Conservation (phyloP, 2,888 invertebrate genomes). For the Chrysotoxum bicinctum region DNA sequence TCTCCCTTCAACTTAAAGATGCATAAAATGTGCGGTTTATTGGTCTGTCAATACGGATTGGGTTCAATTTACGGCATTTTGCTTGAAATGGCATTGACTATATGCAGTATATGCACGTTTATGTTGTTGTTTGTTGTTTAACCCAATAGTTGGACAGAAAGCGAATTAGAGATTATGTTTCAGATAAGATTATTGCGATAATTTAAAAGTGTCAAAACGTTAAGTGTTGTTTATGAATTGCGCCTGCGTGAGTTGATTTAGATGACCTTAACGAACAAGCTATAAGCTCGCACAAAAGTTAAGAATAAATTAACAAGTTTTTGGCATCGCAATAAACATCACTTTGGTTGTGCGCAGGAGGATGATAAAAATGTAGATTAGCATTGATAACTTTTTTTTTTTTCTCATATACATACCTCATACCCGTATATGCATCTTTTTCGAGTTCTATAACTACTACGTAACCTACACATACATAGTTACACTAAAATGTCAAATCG, state of each 20-base stretch:
- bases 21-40: conserved; percentile 62
- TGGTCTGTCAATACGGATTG: conserved; percentile 66
- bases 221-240: conserved; percentile 65
- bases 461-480: too few relatives aligned
- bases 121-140: background rate
- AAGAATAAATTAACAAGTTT: background rate
- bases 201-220: conserved; percentile 63
- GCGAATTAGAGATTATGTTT: conserved; percentile 63
- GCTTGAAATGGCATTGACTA: conserved; percentile 25
- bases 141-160: conserved; percentile 19
- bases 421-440: too few relatives aligned
- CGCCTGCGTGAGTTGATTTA: background rate
- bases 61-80: conserved; percentile 45
- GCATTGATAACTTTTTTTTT: background rate
- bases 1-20: conserved; percentile 35
- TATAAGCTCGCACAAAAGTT: background rate
- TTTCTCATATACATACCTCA: too few relatives aligned
- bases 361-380: background rate
- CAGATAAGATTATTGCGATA: conserved; percentile 61
- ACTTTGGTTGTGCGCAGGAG: background rate
- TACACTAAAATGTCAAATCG: too few relatives aligned
- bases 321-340: background rate
- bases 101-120: too few relatives aligned
- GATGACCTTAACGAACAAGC: conserved; percentile 35
- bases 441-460: too few relatives aligned